These are phyloP conservation scores for Abscondita cerata DNA, from an alignment of 2,888 invertebrate genomes.

Conservation along the genomic window DNA sequence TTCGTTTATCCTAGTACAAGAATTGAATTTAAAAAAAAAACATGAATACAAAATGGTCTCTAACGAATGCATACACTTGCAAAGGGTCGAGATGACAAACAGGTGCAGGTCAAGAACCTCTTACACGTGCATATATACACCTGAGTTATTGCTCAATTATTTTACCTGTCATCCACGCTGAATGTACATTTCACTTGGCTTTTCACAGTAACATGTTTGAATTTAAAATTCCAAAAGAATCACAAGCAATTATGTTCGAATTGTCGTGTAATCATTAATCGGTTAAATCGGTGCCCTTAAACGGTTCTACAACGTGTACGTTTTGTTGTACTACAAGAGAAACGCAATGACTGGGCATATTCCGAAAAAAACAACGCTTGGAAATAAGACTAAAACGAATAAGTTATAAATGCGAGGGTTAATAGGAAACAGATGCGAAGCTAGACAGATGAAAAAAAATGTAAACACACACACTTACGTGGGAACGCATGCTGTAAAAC, in stretches of 20 bases:
- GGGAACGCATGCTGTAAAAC: constrained; percentile 11
- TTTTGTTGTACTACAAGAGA: constrained; percentile 1
- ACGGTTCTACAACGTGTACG: no score
- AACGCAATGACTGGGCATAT: constrained; percentile 17
- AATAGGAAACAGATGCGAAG: constrained; percentile 23
- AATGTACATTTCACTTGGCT: constrained; percentile 25
- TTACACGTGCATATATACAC: constrained; percentile 49
- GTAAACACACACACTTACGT: constrained; percentile 19
- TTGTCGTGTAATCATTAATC: not conserved
- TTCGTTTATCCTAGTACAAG: no score
- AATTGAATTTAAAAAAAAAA: no score
- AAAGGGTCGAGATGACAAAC: constrained; percentile 18
- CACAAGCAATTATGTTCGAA: not conserved
- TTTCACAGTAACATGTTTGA: not conserved
- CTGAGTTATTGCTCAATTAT: constrained; percentile 50
- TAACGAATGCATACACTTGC: not conserved
- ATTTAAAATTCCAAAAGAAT: not conserved
- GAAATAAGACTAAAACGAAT: not conserved
- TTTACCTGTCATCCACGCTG: constrained; percentile 32
- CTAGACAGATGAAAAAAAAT: constrained; percentile 15
- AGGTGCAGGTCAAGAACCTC: constrained; percentile 47
- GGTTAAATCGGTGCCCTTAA: no score
- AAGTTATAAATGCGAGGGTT: constrained; percentile 14
- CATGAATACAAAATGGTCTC: no score
- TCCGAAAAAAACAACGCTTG: not conserved